Conservation (phyloP, 2,797 vertebrate genomes). For the Brachyalestes nurse region DNA sequence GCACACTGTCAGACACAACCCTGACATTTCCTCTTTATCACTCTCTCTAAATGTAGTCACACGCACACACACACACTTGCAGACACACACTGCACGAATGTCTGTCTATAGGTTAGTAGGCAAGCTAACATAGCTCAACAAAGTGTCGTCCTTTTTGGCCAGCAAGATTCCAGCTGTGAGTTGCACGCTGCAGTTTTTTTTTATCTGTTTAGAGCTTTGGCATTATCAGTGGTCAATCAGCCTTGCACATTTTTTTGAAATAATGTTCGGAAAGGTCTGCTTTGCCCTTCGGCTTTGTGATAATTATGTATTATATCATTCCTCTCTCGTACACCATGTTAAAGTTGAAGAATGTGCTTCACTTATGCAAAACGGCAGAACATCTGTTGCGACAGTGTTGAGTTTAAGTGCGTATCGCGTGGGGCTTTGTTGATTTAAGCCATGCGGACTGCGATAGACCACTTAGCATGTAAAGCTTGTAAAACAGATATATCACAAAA, state of each 20-base stretch:
- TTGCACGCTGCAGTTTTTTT: constrained; percentile 61
- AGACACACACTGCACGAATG: constrained; percentile 10
- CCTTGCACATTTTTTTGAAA: constrained; percentile 53
- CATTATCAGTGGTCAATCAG: constrained; percentile 58
- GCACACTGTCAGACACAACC: constrained; percentile 22
- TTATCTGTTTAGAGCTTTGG: constrained; percentile 40
- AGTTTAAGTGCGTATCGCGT: constrained; percentile 64
- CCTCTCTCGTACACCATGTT: constrained; percentile 70
- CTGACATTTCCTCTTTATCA: constrained; percentile 50
- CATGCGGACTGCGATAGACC: background rate
- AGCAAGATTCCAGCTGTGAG: constrained; percentile 23
- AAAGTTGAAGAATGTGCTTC: constrained; percentile 65
- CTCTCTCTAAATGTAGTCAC: constrained; percentile 21
- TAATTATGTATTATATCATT: constrained; percentile 69
- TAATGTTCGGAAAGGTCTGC: constrained; percentile 65
- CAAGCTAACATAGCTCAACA: constrained; percentile 37
- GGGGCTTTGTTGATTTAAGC: constrained; percentile 60
- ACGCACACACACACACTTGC: constrained; percentile 1
- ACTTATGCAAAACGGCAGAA: constrained; percentile 70
- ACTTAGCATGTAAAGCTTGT: background rate
- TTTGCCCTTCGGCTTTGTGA: constrained; percentile 62
- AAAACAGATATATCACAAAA: background rate
- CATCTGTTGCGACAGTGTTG: constrained; percentile 68
- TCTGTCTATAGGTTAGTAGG: background rate
- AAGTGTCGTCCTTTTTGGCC: constrained; percentile 16